Percentiles rank a stretch among this genome's conserved stretches.
phyloP scores from a whole-genome alignment of 2,797 vertebrate genomes.

The Eupleurogrammus muticus region DNA sequence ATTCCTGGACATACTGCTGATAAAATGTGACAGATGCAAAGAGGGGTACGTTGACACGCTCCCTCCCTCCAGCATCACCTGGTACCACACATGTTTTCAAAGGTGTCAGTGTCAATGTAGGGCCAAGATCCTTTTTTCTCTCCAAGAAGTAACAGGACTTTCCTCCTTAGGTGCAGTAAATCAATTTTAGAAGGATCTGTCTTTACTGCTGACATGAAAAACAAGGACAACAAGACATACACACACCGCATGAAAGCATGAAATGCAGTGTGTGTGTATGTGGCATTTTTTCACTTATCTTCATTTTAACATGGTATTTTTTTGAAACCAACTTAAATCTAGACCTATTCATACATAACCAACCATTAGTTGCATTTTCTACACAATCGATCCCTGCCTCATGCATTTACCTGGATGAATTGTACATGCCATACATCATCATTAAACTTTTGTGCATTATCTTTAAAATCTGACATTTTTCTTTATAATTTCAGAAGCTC shows the following conservation, averaged over 20 bases:
- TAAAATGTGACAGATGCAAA: constrained; percentile 93
- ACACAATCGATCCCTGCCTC: background rate
- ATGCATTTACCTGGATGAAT: background rate
- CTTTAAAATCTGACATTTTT: constrained; percentile 28
- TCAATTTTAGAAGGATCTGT: background rate
- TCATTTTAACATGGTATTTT: background rate
- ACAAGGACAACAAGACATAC: background rate
- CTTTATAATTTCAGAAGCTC: constrained; percentile 75
- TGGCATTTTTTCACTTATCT: background rate
- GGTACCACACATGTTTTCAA: constrained; percentile 43
- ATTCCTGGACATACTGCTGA: constrained; percentile 94
- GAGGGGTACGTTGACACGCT: constrained; percentile 84
- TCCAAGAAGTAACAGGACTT: background rate
- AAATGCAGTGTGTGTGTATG: background rate
- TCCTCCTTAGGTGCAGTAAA: background rate
- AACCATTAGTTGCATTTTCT: background rate
- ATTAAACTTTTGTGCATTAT: background rate
- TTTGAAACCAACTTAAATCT: background rate
- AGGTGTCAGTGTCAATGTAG: constrained; percentile 14
- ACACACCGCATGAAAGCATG: background rate
- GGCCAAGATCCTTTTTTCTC: constrained; percentile 20
- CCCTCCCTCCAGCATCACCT: constrained; percentile 61
- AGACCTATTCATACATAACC: background rate
- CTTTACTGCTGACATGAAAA: background rate
- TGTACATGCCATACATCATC: background rate